phyloP scores from a whole-genome alignment of 2,888 invertebrate genomes.

The Ectemnius continuus region DNA sequence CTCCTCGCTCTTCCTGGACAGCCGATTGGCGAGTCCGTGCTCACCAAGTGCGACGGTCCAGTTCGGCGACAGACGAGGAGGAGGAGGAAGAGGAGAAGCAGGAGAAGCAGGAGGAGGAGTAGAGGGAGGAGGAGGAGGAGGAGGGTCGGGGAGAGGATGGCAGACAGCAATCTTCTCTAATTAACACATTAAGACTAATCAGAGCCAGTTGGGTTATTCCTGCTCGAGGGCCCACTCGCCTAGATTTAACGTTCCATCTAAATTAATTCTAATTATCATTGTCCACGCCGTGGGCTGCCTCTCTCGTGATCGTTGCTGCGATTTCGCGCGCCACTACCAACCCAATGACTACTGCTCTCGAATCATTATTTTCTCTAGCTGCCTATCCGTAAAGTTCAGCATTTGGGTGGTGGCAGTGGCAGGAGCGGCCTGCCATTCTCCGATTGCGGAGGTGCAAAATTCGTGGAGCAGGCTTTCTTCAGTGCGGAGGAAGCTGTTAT shows the following conservation, averaged over 20 bases:
- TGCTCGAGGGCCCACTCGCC: conserved; percentile 73
- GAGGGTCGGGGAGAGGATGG: conserved; percentile 50
- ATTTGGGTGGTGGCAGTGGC: too few relatives aligned
- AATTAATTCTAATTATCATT: conserved; percentile 77
- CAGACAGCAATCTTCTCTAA: conserved; percentile 75
- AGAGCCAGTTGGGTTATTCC: conserved; percentile 74
- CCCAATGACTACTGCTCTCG: conserved; percentile 11
- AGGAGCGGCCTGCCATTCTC: too few relatives aligned
- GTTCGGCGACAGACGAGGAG: conserved; percentile 56
- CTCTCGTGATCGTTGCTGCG: conserved; percentile 50
- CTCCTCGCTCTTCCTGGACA: conserved; percentile 25
- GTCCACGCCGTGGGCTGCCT: conserved; percentile 62
- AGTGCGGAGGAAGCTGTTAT: background rate
- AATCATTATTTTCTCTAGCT: background rate
- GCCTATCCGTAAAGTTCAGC: too few relatives aligned
- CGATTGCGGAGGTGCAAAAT: too few relatives aligned
- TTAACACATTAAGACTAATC: conserved; percentile 77
- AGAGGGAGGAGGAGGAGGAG: conserved; percentile 47
- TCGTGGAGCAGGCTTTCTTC: too few relatives aligned
- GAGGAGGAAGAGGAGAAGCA: conserved; percentile 23
- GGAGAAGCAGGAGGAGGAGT: conserved; percentile 57
- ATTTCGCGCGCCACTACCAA: conserved; percentile 28
- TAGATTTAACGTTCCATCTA: conserved; percentile 75
- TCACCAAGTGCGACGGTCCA: conserved; percentile 54
- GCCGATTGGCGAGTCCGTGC: conserved; percentile 48